phyloP scores from a whole-genome alignment of 2,888 invertebrate species.

The Archips crataeganus region DNA sequence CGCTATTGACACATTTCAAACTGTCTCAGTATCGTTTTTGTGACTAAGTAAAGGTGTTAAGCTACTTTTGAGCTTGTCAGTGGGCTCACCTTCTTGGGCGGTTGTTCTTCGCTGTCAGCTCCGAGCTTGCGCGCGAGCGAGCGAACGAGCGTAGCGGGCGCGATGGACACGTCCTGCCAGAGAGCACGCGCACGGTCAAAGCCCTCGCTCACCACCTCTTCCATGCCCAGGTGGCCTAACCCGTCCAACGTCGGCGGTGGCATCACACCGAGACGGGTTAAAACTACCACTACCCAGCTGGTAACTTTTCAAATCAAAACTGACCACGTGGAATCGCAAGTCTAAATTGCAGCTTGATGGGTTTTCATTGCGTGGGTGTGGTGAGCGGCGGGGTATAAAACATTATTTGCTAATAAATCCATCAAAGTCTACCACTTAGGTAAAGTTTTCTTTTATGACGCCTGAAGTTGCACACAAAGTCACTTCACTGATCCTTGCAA shows the following conservation, averaged over 20 bases:
- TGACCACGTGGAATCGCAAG: no score
- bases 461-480: background rate
- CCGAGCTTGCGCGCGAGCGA: constrained; percentile 92
- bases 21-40: no score
- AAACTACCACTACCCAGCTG: no score
- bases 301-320: no score
- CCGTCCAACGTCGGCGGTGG: constrained; percentile 15
- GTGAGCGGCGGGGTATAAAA: background rate
- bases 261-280: background rate
- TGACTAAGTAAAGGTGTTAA: no score
- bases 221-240: constrained; percentile 14
- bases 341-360: no score
- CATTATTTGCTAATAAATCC: no score
- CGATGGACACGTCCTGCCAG: constrained; percentile 81
- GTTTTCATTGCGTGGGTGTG: background rate
- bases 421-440: no score
- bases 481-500: background rate
- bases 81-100: constrained; percentile 88
- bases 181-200: constrained; percentile 50
- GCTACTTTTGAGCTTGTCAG: no score
- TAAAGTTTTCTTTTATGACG: background rate
- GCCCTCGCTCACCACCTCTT: constrained; percentile 26
- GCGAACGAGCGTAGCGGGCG: constrained; percentile 80
- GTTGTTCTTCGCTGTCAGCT: constrained; percentile 89
- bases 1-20: no score